These are phyloP conservation scores for Chinchilla lanigera DNA, from an alignment of 2,113 vertebrate genomes.

Conservation along the genomic window DNA sequence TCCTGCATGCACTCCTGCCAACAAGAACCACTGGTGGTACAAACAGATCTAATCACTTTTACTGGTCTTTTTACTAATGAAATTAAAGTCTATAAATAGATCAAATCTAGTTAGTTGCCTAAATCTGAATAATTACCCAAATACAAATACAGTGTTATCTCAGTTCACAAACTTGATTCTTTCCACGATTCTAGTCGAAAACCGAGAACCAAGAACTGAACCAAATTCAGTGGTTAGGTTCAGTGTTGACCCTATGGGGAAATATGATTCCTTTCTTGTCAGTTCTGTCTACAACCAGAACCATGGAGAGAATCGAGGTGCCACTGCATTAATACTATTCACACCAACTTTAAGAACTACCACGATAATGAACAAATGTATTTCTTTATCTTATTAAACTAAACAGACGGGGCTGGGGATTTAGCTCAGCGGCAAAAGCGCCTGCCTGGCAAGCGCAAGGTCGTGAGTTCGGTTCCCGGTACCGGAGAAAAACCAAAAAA, in stretches of 20 bases:
- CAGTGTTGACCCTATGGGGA: not conserved
- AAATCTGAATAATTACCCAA: not conserved
- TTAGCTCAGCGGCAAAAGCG: no score
- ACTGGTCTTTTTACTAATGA: not conserved
- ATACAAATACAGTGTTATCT: not conserved
- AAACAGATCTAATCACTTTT: not conserved
- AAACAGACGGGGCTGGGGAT: no score
- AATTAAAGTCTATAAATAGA: not conserved
- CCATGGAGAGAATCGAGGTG: not conserved
- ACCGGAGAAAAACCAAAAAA: no score
- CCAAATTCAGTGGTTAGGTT: not conserved
- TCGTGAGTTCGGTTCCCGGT: no score
- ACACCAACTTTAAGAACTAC: not conserved
- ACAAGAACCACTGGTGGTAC: not conserved
- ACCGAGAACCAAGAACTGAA: not conserved
- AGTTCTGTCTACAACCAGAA: not conserved
- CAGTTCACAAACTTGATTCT: not conserved
- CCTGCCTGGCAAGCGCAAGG: no score
- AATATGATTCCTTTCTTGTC: not conserved
- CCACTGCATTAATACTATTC: not conserved
- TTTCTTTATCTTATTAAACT: not conserved
- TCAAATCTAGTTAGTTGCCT: not conserved
- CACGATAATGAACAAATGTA: not conserved
- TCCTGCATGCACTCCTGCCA: not conserved
- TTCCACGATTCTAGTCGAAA: not conserved